phyloP scores from a whole-genome alignment of 2,113 vertebrate genomes.

The Microtus oregoni region DNA sequence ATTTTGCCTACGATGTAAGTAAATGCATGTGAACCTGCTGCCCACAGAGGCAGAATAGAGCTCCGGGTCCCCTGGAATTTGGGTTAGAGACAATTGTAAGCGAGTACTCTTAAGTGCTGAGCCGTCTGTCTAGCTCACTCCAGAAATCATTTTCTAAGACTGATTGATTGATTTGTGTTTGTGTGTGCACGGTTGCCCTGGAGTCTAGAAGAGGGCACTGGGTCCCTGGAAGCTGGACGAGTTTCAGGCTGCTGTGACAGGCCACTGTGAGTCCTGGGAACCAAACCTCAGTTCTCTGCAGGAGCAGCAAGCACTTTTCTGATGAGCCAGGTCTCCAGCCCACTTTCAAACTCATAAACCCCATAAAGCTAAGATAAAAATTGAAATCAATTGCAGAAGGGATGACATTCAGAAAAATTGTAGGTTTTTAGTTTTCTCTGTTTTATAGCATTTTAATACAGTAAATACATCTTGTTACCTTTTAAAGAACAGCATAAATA shows the following conservation, averaged over 20 bases:
- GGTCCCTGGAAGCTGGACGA: neutral
- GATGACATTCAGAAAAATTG: conserved; percentile 38
- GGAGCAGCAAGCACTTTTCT: too few relatives aligned
- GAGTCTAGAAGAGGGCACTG: neutral
- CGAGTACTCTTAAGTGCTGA: neutral
- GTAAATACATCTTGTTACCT: neutral
- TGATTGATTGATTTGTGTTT: neutral
- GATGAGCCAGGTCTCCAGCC: neutral
- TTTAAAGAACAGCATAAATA: conserved; percentile 37
- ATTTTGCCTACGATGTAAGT: neutral
- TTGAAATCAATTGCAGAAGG: neutral
- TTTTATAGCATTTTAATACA: conserved; percentile 55
- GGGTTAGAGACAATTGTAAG: neutral
- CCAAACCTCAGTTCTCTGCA: neutral
- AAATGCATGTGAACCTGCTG: neutral
- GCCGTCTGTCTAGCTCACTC: neutral
- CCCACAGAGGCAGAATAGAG: neutral
- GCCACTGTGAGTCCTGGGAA: neutral
- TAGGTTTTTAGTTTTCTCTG: conserved; percentile 18
- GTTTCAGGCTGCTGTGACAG: neutral
- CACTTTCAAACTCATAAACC: neutral
- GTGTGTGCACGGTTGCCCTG: neutral
- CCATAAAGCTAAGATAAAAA: neutral
- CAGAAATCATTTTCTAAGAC: neutral
- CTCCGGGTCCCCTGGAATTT: neutral